Evolutionary conservation across 1,140 invertebrate species (phyloP).

Genomic region (Telenomus remus): DNA sequence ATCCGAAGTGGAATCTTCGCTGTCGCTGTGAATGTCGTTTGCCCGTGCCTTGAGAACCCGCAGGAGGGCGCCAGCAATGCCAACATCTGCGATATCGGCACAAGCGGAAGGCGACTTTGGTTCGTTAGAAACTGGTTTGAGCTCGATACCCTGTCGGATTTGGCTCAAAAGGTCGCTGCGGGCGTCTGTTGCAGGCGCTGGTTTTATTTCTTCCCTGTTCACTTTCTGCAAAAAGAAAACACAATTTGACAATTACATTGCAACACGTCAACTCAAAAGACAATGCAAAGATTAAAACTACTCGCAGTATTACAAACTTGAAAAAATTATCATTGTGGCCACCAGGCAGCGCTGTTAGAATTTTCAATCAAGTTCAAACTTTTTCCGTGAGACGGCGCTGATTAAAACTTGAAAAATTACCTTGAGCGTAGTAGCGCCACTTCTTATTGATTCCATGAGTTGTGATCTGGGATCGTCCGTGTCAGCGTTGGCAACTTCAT

Average conservation of each 20-base stretch:
- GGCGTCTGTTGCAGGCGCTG: constrained; percentile 70
- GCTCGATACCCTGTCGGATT: constrained; percentile 85
- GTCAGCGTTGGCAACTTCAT: constrained; percentile 53
- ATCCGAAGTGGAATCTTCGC: constrained; percentile 77
- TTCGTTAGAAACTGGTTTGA: constrained; percentile 79
- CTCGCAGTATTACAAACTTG: too few species aligned
- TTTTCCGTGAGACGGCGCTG: too few species aligned
- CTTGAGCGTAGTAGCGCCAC: constrained; percentile 73
- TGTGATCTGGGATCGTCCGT: constrained; percentile 76
- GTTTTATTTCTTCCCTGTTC: constrained; percentile 72
- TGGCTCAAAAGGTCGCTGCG: constrained; percentile 85
- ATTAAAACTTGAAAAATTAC: constrained; percentile 6
- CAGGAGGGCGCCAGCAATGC: constrained; percentile 86
- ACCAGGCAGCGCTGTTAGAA: too few species aligned
- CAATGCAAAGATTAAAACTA: too few species aligned
- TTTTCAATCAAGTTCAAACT: too few species aligned
- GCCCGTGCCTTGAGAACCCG: constrained; percentile 84
- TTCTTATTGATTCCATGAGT: constrained; percentile 87
- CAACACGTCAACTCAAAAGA: too few species aligned
- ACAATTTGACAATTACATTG: not conserved
- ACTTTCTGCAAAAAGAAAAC: constrained; percentile 74
- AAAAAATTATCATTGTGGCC: too few species aligned
- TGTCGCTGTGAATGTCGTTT: constrained; percentile 81
- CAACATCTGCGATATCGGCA: too few species aligned
- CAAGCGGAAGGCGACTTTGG: constrained; percentile 58